A percentile compares a stretch with the other conserved stretches of the same genome.
These are phyloP conservation scores for Ctenodactylus gundi DNA, from an alignment of 2,113 vertebrate genomes.

Conservation along the genomic window DNA sequence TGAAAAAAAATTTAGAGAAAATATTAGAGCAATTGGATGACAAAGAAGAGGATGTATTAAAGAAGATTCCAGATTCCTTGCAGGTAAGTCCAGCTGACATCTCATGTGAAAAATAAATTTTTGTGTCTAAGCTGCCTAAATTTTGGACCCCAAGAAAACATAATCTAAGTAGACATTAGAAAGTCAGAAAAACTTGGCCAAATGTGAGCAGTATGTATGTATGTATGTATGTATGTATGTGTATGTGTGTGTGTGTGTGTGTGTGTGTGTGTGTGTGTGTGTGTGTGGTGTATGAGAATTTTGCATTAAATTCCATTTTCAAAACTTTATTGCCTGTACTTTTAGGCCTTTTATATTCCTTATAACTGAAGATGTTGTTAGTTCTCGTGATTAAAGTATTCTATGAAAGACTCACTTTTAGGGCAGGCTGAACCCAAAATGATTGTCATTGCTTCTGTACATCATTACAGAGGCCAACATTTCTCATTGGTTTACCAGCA, in stretches of 20 bases:
- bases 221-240: no score
- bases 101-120: not conserved
- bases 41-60: not conserved
- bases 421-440: not conserved
- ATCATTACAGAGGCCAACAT: not conserved
- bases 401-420: not conserved
- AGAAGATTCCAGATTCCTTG: not conserved
- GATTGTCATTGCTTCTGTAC: not conserved
- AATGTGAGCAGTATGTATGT: not conserved
- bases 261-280: no score
- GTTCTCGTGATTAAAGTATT: not conserved
- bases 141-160: accelerated
- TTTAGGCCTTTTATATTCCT: no score
- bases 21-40: not conserved
- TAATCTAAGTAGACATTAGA: not conserved
- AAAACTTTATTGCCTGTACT: not conserved
- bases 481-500: not conserved
- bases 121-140: not conserved
- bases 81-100: not conserved
- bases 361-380: not conserved
- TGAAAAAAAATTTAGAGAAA: not conserved
- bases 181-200: not conserved
- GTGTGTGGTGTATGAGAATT: no score
- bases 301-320: not conserved
- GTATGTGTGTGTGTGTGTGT: no score